Percentiles rank a stretch among this genome's conserved stretches.
Evolutionary conservation across 2,113 vertebrate genomes (phyloP).

Genomic region (Oryzias celebensis): DNA sequence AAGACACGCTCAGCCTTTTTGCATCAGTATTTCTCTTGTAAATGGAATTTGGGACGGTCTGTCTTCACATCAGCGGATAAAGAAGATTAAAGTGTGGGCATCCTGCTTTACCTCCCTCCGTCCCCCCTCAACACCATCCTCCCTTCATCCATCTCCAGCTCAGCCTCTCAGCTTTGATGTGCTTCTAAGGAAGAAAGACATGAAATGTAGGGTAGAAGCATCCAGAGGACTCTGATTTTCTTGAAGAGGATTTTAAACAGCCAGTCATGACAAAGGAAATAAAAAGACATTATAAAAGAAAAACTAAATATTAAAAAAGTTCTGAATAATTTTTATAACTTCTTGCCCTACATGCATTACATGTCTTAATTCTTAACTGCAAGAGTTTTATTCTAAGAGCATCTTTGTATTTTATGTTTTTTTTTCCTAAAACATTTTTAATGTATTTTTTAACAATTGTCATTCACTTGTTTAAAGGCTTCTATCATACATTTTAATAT

Average conservation of each 20-base stretch:
- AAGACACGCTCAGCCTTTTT: constrained; percentile 74
- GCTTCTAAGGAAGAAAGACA: constrained; percentile 35
- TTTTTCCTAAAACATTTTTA: too few species aligned
- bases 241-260: constrained; percentile 4
- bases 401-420: too few species aligned
- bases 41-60: constrained; percentile 80
- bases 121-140: background rate
- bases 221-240: constrained; percentile 12
- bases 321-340: too few species aligned
- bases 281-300: background rate
- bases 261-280: background rate
- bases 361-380: too few species aligned
- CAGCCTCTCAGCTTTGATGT: constrained; percentile 47
- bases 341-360: too few species aligned
- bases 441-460: too few species aligned
- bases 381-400: too few species aligned
- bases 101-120: constrained; percentile 64
- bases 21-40: constrained; percentile 80
- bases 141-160: constrained; percentile 27
- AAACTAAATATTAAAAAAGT: background rate
- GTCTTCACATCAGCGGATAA: constrained; percentile 82
- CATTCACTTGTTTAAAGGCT: too few species aligned
- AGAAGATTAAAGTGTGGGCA: constrained; percentile 88
- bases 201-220: constrained; percentile 19
- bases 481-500: too few species aligned